Evolutionary conservation across 1,140 invertebrate genomes (phyloP).

Genomic region (Thaumetopoea pityocampa): DNA sequence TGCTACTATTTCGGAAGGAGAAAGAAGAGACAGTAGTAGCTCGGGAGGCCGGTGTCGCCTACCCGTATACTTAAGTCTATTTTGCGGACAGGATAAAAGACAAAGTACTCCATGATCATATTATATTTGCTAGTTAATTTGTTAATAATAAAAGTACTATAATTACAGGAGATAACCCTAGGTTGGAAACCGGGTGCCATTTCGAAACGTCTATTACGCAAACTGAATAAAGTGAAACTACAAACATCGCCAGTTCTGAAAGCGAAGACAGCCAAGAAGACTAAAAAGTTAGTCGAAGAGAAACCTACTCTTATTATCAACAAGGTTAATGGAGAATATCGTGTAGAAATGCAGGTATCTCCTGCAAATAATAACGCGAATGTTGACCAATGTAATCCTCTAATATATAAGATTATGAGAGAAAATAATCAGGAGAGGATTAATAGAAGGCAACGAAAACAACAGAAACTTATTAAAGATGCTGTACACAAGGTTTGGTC

Average conservation of each 20-base stretch:
- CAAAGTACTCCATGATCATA: too few species aligned
- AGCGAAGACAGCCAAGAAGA: slow-evolving; percentile 29
- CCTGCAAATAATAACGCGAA: slow-evolving; percentile 15
- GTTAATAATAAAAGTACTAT: slow-evolving; percentile 1
- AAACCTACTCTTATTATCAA: slow-evolving; percentile 50
- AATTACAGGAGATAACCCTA: slow-evolving; percentile 27
- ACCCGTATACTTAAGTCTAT: too few species aligned
- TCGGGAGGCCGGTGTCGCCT: too few species aligned
- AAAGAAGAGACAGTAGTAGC: too few species aligned
- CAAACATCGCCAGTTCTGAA: slow-evolving; percentile 14
- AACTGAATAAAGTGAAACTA: slow-evolving; percentile 43
- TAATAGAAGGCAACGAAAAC: slow-evolving; percentile 27
- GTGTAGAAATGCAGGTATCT: slow-evolving; percentile 42
- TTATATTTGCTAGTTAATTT: background rate
- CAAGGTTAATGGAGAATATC: slow-evolving; percentile 47
- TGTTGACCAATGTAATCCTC: slow-evolving; percentile 28
- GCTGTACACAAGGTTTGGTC: slow-evolving; percentile 31
- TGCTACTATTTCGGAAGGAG: too few species aligned
- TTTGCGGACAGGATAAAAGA: too few species aligned
- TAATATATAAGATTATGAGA: slow-evolving; percentile 48
- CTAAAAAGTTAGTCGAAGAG: slow-evolving; percentile 35
- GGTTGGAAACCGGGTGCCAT: slow-evolving; percentile 61
- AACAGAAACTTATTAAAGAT: slow-evolving; percentile 26
- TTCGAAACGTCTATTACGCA: slow-evolving; percentile 42
- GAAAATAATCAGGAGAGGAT: slow-evolving; percentile 37